Percentiles rank a stretch among this genome's conserved stretches.
Evolutionary conservation across 2,113 vertebrate genomes (phyloP).

Genomic region (Columba livia): DNA sequence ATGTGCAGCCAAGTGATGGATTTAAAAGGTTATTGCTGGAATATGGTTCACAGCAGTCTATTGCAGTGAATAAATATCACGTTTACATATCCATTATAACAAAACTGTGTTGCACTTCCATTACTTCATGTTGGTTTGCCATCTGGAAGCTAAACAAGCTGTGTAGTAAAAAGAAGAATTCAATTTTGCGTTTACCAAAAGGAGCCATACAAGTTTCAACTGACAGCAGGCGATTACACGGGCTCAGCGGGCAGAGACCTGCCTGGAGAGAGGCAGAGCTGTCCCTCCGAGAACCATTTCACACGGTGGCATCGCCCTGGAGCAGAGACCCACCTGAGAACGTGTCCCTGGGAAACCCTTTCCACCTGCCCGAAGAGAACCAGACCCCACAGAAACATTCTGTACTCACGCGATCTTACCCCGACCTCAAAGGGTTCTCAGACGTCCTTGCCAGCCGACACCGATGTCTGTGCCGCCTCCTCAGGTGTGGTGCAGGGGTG

Average conservation of each 20-base stretch:
- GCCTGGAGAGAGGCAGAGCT: not conserved
- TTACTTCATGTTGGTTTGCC: constrained; percentile 73
- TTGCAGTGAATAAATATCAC: constrained; percentile 74
- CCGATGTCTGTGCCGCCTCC: accelerated
- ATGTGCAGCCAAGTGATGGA: constrained; percentile 40
- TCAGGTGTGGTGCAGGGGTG: not conserved
- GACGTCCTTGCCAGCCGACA: not conserved
- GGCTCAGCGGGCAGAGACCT: constrained; percentile 40
- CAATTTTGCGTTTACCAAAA: constrained; percentile 67
- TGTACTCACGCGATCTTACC: not conserved
- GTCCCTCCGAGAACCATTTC: not conserved
- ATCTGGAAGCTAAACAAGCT: constrained; percentile 77
- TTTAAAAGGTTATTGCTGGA: constrained; percentile 58
- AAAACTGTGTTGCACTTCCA: constrained; percentile 47
- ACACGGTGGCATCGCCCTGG: not conserved
- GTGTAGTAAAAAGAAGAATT: constrained; percentile 61
- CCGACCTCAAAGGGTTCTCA: not conserved
- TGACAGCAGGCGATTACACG: constrained; percentile 49
- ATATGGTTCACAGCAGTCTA: constrained; percentile 60
- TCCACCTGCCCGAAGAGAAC: too few relatives aligned
- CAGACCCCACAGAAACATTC: too few relatives aligned
- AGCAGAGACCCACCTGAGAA: not conserved
- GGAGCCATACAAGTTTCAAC: constrained; percentile 28
- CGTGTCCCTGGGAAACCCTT: not conserved
- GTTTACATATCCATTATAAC: constrained; percentile 76